Conservation (phyloP, 1,140 invertebrate species). For the Campoletis sonorensis region DNA sequence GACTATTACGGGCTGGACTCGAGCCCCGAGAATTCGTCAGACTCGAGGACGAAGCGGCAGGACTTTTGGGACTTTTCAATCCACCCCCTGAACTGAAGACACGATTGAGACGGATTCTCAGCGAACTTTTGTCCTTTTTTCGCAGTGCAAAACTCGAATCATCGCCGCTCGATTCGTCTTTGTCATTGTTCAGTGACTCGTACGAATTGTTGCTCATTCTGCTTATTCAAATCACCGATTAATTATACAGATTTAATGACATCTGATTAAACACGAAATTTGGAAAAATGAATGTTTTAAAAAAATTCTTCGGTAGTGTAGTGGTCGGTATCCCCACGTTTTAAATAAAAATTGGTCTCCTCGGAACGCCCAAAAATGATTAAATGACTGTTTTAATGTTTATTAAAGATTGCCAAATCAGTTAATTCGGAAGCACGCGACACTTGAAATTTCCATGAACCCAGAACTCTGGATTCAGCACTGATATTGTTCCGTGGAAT, state of each 20-base stretch:
- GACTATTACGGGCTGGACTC: slow-evolving; percentile 48
- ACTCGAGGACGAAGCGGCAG: slow-evolving; percentile 30
- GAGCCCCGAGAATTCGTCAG: slow-evolving; percentile 51
- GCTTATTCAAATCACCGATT: neutral
- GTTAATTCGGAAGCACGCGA: too few relatives aligned
- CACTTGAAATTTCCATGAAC: neutral
- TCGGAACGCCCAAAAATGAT: too few relatives aligned
- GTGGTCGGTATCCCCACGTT: neutral
- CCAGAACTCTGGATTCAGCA: too few relatives aligned
- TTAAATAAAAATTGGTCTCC: neutral
- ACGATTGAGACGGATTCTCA: slow-evolving; percentile 57
- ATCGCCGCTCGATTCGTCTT: slow-evolving; percentile 32
- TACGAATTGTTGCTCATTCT: slow-evolving; percentile 51
- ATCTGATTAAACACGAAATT: neutral
- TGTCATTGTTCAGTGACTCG: slow-evolving; percentile 39
- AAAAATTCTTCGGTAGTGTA: neutral
- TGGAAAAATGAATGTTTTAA: too few relatives aligned
- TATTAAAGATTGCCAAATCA: too few relatives aligned
- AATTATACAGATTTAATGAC: too few relatives aligned
- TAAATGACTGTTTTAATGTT: too few relatives aligned
- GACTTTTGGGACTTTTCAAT: slow-evolving; percentile 53
- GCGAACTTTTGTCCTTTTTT: slow-evolving; percentile 45
- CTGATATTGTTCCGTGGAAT: too few relatives aligned
- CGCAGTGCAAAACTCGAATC: neutral
- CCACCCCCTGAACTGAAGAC: slow-evolving; percentile 53